phyloP scores from a whole-genome alignment of 2,797 vertebrate species.

The Gymnopithys bicolor region DNA sequence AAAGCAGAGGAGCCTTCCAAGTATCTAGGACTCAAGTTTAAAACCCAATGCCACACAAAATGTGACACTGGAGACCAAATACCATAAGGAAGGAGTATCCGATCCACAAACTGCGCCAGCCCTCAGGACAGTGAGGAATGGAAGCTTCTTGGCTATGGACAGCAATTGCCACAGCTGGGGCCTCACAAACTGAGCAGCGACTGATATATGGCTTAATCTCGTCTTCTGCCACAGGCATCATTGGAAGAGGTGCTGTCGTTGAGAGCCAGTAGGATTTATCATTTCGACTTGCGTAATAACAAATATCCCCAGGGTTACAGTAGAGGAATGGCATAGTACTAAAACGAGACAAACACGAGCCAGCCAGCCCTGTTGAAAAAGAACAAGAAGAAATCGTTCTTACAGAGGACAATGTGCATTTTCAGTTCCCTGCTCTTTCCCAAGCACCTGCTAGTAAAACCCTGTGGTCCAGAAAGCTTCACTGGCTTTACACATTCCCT shows the following conservation, averaged over 20 bases:
- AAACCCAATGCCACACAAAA: background rate
- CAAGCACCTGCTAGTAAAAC: background rate
- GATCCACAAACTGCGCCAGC: conserved; percentile 98
- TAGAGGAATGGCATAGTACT: conserved; percentile 98
- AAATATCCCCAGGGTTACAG: conserved; percentile 95
- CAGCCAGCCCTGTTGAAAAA: conserved; percentile 86
- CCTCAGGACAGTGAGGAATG: conserved; percentile 92
- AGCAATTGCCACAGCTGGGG: conserved; percentile 93
- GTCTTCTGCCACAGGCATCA: conserved; percentile 94
- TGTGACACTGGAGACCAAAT: conserved; percentile 11
- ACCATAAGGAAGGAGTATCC: conserved; percentile 99
- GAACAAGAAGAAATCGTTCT: background rate
- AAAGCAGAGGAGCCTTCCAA: background rate
- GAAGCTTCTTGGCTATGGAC: conserved; percentile 94
- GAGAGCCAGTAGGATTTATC: conserved; percentile 99
- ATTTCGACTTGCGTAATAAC: conserved; percentile 95
- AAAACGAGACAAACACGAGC: conserved; percentile 93
- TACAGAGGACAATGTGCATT: background rate
- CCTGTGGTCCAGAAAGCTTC: background rate
- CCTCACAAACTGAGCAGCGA: conserved; percentile 96
- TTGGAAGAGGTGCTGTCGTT: conserved; percentile 94
- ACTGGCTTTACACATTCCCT: background rate
- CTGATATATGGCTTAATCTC: conserved; percentile 95
- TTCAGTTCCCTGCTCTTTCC: background rate
- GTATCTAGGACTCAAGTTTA: background rate